Evolutionary conservation across 2,113 vertebrate species (phyloP).

Genomic region (Crotalus viridis): DNA sequence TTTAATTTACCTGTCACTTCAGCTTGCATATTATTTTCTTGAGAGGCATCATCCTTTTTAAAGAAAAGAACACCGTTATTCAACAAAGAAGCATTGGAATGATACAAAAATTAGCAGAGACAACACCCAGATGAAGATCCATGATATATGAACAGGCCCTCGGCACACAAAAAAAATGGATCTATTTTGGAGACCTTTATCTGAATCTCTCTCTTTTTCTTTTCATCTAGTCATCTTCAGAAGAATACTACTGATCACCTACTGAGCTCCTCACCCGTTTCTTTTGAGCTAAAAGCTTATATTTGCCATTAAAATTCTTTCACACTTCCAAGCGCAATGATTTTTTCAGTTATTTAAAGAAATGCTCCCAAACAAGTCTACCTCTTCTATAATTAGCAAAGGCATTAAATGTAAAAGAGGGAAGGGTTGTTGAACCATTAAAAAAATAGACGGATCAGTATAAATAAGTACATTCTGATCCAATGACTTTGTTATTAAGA

Average conservation of each 20-base stretch:
- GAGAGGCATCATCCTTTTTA: slow-evolving; percentile 82
- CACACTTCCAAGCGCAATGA: not conserved
- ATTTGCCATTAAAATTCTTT: not conserved
- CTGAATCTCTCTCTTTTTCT: not conserved
- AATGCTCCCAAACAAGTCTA: not conserved
- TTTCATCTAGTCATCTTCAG: not conserved
- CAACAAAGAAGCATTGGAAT: not conserved
- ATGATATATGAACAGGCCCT: not conserved
- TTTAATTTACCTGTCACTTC: slow-evolving; percentile 96
- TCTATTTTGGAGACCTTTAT: not conserved
- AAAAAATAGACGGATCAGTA: not conserved
- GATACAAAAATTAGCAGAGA: not conserved
- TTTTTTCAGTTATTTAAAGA: not conserved
- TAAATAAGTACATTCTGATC: not conserved
- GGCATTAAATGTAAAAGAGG: not conserved
- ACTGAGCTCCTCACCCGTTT: not conserved
- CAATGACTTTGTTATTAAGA: not conserved
- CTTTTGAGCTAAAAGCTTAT: not conserved
- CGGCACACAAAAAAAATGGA: not conserved
- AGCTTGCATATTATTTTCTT: slow-evolving; percentile 91
- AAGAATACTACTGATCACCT: not conserved
- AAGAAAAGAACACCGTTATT: not conserved
- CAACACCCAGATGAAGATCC: not conserved
- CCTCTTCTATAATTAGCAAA: not conserved
- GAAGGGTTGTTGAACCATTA: not conserved